phyloP scores from a whole-genome alignment of 2,113 vertebrate genomes.

The human region DNA sequence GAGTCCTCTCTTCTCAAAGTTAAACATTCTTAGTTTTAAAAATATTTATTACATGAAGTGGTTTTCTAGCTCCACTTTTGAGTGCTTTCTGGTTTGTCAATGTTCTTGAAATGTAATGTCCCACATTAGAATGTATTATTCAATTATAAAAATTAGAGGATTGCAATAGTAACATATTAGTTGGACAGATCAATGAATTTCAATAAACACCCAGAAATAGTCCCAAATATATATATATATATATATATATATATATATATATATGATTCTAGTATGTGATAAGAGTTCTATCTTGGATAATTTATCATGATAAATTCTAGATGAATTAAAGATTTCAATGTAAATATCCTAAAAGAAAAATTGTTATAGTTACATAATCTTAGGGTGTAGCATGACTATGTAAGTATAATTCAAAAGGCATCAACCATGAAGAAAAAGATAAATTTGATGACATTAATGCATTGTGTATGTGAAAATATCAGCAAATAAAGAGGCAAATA shows the following conservation, averaged over 20 bases:
- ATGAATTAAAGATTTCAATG: constrained; percentile 24
- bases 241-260: too few relatives aligned
- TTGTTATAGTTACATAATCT: constrained; percentile 3
- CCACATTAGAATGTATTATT: constrained; percentile 6
- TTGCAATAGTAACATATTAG: neutral
- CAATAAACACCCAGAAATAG: neutral
- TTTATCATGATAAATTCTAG: constrained; percentile 36
- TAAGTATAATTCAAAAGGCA: constrained; percentile 39
- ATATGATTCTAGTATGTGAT: neutral
- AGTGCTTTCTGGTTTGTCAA: constrained; percentile 27
- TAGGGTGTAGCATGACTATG: neutral
- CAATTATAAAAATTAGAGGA: constrained; percentile 14
- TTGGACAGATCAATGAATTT: neutral
- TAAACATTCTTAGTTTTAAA: constrained; percentile 8
- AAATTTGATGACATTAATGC: constrained; percentile 42
- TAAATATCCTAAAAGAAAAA: constrained; percentile 44
- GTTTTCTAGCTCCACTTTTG: constrained; percentile 31
- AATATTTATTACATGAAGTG: constrained; percentile 12
- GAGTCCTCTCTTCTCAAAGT: constrained; percentile 48
- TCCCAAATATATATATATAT: too few relatives aligned
- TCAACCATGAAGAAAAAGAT: constrained; percentile 47
- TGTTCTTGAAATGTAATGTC: constrained; percentile 22
- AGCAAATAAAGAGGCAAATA: constrained; percentile 50
- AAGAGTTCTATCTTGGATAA: constrained; percentile 21
- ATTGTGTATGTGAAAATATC: constrained; percentile 33